Conservation (phyloP, 1,140 invertebrate species). For the Rhizoglyphus robini region DNA sequence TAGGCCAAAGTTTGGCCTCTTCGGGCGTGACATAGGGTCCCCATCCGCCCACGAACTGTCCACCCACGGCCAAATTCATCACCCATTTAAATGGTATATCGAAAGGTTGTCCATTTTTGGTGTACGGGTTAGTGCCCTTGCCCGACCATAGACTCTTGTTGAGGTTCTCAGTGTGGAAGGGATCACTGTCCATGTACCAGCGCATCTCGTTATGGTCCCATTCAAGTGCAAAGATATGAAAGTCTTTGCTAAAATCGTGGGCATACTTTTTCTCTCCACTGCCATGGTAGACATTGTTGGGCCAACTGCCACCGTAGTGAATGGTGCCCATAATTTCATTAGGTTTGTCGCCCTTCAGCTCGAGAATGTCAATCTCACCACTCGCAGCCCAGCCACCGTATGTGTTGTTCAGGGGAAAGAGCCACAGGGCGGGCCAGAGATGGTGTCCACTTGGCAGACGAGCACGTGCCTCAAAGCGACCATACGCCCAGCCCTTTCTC, state of each 20-base stretch:
- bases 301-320: not conserved
- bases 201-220: conserved; percentile 30
- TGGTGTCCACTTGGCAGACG: not conserved
- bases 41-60: conserved; percentile 26
- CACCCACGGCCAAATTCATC: conserved; percentile 30
- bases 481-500: conserved; percentile 11
- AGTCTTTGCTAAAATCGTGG: conserved; percentile 23
- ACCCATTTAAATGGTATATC: conserved; percentile 27
- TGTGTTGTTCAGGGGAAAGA: not conserved
- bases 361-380: conserved; percentile 18
- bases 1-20: conserved; percentile 3
- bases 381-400: conserved; percentile 6
- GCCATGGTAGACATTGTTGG: not conserved
- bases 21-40: conserved; percentile 8
- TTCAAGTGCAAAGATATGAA: conserved; percentile 30
- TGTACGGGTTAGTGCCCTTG: not conserved
- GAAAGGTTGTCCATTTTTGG: too few species aligned
- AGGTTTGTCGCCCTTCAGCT: not conserved
- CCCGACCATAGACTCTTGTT: not conserved
- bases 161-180: not conserved
- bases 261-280: conserved; percentile 4
- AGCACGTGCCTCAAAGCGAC: conserved; percentile 4
- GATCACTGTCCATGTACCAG: conserved; percentile 23
- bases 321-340: too few species aligned
- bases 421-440: conserved; percentile 16